A percentile compares a stretch with the other conserved stretches of the same genome.
Evolutionary conservation across 2,113 vertebrate genomes (phyloP).

Genomic region (Colius striatus): DNA sequence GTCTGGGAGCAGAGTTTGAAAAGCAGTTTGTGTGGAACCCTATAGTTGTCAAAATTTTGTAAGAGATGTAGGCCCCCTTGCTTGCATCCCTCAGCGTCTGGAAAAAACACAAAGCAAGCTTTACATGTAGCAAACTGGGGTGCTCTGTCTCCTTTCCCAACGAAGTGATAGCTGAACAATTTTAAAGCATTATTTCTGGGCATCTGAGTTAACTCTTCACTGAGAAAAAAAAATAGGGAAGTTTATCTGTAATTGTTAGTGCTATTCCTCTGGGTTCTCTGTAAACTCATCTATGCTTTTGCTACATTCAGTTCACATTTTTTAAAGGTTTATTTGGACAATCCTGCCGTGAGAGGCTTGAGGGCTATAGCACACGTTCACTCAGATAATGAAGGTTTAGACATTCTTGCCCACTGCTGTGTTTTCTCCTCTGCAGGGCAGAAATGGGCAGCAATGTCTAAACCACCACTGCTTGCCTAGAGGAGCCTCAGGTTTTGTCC

Average conservation of each 20-base stretch:
- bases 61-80: neutral
- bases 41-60: neutral
- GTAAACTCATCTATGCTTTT: neutral
- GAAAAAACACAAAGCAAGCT: neutral
- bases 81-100: neutral
- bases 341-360: neutral
- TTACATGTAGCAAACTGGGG: neutral
- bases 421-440: neutral
- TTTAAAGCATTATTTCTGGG: neutral
- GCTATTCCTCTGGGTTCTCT: neutral
- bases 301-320: neutral
- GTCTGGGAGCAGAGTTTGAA: neutral
- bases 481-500: neutral
- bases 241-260: neutral
- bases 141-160: neutral
- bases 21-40: neutral
- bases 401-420: neutral
- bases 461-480: neutral
- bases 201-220: neutral
- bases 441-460: neutral
- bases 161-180: fast-evolving
- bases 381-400: neutral
- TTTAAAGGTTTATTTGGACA: neutral
- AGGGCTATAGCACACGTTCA: neutral
- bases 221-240: neutral